A percentile compares a stretch with the other conserved stretches of the same genome.
These are phyloP conservation scores for Tenthredo distinguenda DNA, from an alignment of 2,888 invertebrate genomes.

Conservation along the genomic window DNA sequence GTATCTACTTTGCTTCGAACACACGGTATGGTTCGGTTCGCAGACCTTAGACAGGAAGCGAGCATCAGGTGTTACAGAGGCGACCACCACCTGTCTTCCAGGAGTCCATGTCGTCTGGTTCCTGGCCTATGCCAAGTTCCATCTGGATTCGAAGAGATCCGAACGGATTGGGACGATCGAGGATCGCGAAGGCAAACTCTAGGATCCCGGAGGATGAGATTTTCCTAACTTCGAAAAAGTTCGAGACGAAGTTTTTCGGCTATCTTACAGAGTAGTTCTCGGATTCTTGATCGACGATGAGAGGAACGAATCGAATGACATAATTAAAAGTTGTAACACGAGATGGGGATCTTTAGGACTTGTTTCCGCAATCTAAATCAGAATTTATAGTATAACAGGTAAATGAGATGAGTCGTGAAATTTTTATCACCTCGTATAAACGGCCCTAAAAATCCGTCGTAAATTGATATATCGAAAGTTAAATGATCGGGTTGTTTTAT, in stretches of 20 bases:
- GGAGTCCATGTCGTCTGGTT: not conserved
- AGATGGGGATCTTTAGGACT: not conserved
- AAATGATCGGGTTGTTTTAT: slow-evolving; percentile 12
- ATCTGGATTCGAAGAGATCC: not conserved
- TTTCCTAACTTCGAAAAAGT: not conserved
- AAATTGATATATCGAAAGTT: slow-evolving; percentile 32
- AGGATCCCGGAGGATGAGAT: not conserved
- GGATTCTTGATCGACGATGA: not conserved
- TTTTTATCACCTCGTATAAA: slow-evolving; percentile 40
- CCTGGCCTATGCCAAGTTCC: slow-evolving; percentile 3
- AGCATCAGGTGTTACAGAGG: slow-evolving; percentile 66
- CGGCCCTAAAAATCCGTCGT: slow-evolving; percentile 26
- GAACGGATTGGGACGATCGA: not conserved
- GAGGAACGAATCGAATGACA: not conserved
- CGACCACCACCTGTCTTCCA: slow-evolving; percentile 34
- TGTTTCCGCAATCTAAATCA: slow-evolving; percentile 14
- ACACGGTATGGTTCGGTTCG: slow-evolving; percentile 57
- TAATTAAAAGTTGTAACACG: not conserved
- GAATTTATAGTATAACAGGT: slow-evolving; percentile 32
- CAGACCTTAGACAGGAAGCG: slow-evolving; percentile 66
- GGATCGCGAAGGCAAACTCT: not conserved
- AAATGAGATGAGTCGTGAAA: slow-evolving; percentile 26
- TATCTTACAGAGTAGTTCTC: not conserved
- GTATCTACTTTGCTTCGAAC: not conserved
- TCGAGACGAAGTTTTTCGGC: not conserved